phyloP scores from a whole-genome alignment of 2,797 vertebrate species.

The Melanitta fusca region DNA sequence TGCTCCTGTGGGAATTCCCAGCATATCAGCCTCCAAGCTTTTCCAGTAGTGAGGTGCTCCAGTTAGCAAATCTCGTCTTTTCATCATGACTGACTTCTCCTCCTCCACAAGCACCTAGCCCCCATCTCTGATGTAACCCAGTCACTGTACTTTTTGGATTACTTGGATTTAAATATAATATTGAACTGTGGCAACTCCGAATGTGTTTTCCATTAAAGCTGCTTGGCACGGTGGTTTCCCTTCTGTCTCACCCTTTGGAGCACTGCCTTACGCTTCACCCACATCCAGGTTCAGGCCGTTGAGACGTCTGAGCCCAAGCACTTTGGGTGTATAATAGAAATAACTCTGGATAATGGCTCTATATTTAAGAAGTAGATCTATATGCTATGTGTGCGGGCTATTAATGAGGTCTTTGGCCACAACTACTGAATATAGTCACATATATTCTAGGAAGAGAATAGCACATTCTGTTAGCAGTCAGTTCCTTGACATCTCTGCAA shows the following conservation, averaged over 20 bases:
- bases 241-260: constrained; percentile 43
- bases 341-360: constrained; percentile 53
- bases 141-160: neutral
- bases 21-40: neutral
- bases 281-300: constrained; percentile 15
- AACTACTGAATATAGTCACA: neutral
- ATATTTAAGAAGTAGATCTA: constrained; percentile 53
- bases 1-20: neutral
- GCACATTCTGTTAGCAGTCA: constrained; percentile 16
- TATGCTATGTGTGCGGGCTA: constrained; percentile 6
- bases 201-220: constrained; percentile 40
- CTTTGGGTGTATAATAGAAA: constrained; percentile 52
- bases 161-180: neutral
- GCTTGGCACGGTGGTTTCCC: neutral
- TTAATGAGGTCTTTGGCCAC: constrained; percentile 34
- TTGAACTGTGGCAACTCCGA: neutral
- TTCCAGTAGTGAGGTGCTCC: neutral
- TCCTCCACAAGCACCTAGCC: neutral
- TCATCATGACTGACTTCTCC: neutral
- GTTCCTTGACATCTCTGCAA: neutral
- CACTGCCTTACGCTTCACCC: neutral
- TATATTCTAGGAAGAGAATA: neutral
- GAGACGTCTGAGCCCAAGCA: constrained; percentile 19
- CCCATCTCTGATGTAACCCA: neutral
- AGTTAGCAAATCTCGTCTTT: neutral